These are phyloP conservation scores for Clunio marinus DNA, from an alignment of 2,888 invertebrate species.

Conservation along the genomic window DNA sequence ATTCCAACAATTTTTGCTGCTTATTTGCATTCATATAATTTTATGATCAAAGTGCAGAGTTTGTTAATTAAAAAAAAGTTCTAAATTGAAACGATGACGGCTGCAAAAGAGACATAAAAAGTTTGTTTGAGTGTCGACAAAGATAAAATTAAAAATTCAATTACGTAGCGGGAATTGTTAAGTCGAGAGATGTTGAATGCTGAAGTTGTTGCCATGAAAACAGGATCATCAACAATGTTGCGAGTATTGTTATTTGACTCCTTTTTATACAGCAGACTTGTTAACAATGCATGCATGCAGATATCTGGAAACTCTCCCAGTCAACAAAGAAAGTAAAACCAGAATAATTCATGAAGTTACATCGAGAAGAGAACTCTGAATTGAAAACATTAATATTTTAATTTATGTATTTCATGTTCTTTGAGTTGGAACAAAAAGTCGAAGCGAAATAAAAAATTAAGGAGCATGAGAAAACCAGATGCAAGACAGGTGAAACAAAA, in stretches of 20 bases:
- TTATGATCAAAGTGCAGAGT: no score
- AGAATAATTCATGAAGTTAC: constrained; percentile 28
- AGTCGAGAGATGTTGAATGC: background rate
- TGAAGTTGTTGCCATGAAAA: constrained; percentile 25
- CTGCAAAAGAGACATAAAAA: no score
- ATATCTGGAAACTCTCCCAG: background rate
- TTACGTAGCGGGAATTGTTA: no score
- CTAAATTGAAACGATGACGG: no score
- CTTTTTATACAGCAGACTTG: background rate
- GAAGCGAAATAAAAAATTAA: constrained; percentile 8
- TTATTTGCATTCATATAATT: no score
- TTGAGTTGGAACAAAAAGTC: constrained; percentile 35
- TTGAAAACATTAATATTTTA: constrained; percentile 18
- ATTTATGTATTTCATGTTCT: constrained; percentile 31
- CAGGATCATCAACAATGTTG: constrained; percentile 18
- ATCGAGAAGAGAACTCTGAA: background rate
- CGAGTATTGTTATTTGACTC: constrained; percentile 17
- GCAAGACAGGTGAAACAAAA: constrained; percentile 34
- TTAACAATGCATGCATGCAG: background rate
- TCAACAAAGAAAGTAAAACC: background rate
- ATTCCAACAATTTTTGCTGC: no score
- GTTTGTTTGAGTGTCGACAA: no score
- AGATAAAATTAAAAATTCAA: no score
- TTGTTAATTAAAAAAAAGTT: no score
- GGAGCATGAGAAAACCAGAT: constrained; percentile 12